Base-by-base conservation (phyloP, 2,888 invertebrate species). In the Smittia sp. region DNA sequence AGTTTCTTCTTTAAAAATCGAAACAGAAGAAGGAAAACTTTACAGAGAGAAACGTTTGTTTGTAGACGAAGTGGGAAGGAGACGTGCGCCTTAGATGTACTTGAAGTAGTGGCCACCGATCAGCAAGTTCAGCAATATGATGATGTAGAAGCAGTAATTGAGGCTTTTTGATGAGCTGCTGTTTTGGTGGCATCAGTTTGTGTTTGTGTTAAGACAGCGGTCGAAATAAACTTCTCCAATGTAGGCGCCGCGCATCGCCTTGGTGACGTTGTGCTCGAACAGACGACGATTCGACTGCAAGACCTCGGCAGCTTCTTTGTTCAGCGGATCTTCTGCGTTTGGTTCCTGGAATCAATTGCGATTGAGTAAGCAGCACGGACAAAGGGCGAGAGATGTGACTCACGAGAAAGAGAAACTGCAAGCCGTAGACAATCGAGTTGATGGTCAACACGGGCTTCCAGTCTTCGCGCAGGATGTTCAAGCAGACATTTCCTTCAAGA, bases 361-460 rank as follows among this genome's bases (percentile, higher is more conserved):
- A 39, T 39, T 39, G 7, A 39, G 13, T 39, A 13, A 39, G 39
- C 39, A 39, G 13, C 7, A 39, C 39, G 7, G 7, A 39, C 39
- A 39, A 39, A 39, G 39, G n/a, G n/a, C n/a, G n/a, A n/a, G n/a
- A n/a, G n/a, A n/a, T n/a, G 9, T 15, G 27, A 80, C 85, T 82
- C 83, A 94, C 95, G 89, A 97, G 84, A 83, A 98, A 98, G 80
- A 98, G 88, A 87, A 96, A 98, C 83, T 97, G 97, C 79, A 98
- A 87, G 77, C 98, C 98, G 84, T 98, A 98, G 74, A 98, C 94
- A 83, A 98, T 94, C 76, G 97, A 96, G 84, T 96, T 98, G 78
- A 98, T 94, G 75, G 97, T 98, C 77, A 98, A 87, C 76, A 98
- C 98, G 75, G 98, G 98, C 84, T 98, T 98, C 98, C 98, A 98